phyloP scores from a whole-genome alignment of 2,113 vertebrate species.

The Aphelocoma coerulescens region DNA sequence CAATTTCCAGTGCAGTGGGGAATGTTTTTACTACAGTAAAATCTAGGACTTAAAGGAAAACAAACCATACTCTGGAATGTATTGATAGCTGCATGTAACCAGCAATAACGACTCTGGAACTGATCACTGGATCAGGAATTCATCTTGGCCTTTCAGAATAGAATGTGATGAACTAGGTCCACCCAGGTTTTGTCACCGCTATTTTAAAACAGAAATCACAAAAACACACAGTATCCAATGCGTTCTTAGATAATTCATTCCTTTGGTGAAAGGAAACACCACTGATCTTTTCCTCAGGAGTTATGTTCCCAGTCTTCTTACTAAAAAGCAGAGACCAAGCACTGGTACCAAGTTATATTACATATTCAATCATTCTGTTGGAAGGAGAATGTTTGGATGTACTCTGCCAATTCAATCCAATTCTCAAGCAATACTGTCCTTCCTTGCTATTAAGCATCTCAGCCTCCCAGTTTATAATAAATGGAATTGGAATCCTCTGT shows the following conservation, averaged over 20 bases:
- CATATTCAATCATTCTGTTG: not conserved
- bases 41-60: not conserved
- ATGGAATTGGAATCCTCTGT: conserved; percentile 43
- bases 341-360: not conserved
- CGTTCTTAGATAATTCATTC: not conserved
- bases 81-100: not conserved
- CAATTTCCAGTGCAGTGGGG: not conserved
- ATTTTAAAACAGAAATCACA: not conserved
- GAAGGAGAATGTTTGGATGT: not conserved
- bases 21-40: not conserved
- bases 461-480: not conserved
- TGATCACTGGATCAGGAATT: not conserved
- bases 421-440: not conserved
- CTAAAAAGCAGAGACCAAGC: not conserved
- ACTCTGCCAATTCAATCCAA: not conserved
- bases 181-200: not conserved
- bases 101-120: not conserved
- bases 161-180: not conserved
- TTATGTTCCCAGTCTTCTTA: not conserved
- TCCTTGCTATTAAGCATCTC: conserved; percentile 12
- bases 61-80: not conserved
- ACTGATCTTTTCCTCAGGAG: not conserved
- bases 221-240: not conserved
- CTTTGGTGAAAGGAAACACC: not conserved
- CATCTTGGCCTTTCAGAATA: not conserved